These are phyloP conservation scores for Neodiprion lecontei DNA, from an alignment of 1,140 invertebrate genomes.

Conservation along the genomic window DNA sequence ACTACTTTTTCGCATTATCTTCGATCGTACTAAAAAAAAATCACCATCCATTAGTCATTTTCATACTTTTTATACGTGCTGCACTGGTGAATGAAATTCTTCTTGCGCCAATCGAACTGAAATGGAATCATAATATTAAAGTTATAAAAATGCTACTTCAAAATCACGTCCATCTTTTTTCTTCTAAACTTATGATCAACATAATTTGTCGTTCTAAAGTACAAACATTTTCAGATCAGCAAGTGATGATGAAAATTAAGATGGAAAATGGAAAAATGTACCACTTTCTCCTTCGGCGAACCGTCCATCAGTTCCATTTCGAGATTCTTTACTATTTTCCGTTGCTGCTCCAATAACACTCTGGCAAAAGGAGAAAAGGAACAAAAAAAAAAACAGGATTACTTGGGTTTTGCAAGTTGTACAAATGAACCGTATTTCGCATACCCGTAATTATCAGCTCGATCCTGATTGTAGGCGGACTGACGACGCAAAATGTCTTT, in stretches of 20 bases:
- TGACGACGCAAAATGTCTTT: not conserved
- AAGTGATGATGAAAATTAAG: not conserved
- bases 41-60: not conserved
- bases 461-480: not conserved
- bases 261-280: not conserved
- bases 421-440: not conserved
- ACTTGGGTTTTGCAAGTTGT: too few species aligned
- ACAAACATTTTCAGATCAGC: not conserved
- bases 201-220: not conserved
- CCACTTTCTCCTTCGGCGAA: not conserved
- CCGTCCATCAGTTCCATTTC: slow-evolving; percentile 1
- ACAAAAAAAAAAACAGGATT: not conserved
- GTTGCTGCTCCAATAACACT: not conserved
- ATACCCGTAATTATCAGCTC: not conserved
- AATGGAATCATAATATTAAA: not conserved
- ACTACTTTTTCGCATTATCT: not conserved
- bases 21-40: not conserved
- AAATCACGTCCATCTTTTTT: not conserved
- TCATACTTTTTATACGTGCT: not conserved
- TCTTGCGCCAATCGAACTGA: not conserved
- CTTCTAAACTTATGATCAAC: not conserved
- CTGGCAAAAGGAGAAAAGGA: not conserved
- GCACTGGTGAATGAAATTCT: not conserved
- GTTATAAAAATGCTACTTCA: not conserved
- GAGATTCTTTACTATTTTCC: not conserved